phyloP scores from a whole-genome alignment of 2,888 invertebrate species.

The Amiota minor region DNA sequence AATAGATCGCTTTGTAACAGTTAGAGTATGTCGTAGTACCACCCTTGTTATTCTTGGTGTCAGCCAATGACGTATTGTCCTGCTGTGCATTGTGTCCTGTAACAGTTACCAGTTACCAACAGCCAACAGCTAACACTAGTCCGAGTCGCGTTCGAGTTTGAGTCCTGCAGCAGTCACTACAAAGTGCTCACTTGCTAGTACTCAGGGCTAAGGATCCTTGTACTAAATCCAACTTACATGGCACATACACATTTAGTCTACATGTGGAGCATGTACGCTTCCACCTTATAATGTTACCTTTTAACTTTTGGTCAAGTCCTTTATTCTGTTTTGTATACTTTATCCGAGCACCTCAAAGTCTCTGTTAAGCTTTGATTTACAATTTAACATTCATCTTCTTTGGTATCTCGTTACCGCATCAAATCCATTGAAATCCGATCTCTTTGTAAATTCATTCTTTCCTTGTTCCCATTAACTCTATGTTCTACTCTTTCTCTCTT shows the following conservation, averaged over 20 bases:
- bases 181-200: slow-evolving; percentile 13
- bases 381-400: slow-evolving; percentile 9
- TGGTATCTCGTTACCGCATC: not conserved
- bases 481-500: not conserved
- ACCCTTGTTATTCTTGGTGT: not conserved
- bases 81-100: not conserved
- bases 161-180: not conserved
- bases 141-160: not conserved
- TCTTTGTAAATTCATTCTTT: not conserved
- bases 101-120: too few relatives aligned
- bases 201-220: slow-evolving; percentile 4
- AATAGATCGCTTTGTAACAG: too few relatives aligned
- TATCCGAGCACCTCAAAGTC: not conserved
- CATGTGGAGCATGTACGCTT: not conserved
- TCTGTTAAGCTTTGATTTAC: slow-evolving; percentile 26
- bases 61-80: not conserved
- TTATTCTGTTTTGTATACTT: not conserved
- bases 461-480: not conserved
- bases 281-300: slow-evolving; percentile 19
- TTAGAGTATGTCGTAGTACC: too few relatives aligned
- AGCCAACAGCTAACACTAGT: too few relatives aligned
- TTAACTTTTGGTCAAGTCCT: slow-evolving; percentile 18
- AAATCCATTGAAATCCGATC: too few relatives aligned
- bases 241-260: not conserved
- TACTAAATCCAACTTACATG: not conserved